A percentile compares a stretch with the other conserved stretches of the same genome.
Conservation (phyloP, 2,113 vertebrate species). For the Sinocyclocheilus anophthalmus region DNA sequence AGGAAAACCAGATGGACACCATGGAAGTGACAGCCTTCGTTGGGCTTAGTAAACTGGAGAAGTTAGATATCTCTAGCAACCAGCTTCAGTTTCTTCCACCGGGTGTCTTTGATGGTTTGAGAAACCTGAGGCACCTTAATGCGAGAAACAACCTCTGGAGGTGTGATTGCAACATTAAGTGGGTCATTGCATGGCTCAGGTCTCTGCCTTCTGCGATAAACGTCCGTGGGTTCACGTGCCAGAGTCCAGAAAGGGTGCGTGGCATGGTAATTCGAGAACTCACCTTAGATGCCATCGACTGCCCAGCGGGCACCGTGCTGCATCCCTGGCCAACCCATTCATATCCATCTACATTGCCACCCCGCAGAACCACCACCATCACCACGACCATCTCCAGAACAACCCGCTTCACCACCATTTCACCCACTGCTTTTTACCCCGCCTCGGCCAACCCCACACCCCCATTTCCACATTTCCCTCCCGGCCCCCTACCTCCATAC, state of each 20-base stretch:
- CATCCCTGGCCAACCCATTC: slow-evolving; percentile 70
- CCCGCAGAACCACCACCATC: slow-evolving; percentile 55
- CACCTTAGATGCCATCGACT: slow-evolving; percentile 90
- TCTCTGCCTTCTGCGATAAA: slow-evolving; percentile 86
- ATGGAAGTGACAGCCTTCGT: slow-evolving; percentile 90
- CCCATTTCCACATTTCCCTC: slow-evolving; percentile 74
- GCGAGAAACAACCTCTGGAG: slow-evolving; percentile 94
- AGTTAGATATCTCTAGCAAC: slow-evolving; percentile 93
- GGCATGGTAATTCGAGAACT: slow-evolving; percentile 97
- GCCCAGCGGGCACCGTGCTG: slow-evolving; percentile 78
- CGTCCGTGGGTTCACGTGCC: slow-evolving; percentile 93
- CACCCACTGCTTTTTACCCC: slow-evolving; percentile 63
- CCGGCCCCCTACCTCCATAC: slow-evolving; percentile 78
- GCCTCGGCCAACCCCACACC: slow-evolving; percentile 68
- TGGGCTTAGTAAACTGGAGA: slow-evolving; percentile 85
- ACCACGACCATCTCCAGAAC: slow-evolving; percentile 56
- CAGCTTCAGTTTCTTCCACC: slow-evolving; percentile 86
- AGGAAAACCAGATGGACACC: slow-evolving; percentile 95
- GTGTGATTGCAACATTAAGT: slow-evolving; percentile 94
- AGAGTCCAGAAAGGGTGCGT: slow-evolving; percentile 89
- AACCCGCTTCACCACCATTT: slow-evolving; percentile 61
- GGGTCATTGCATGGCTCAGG: slow-evolving; percentile 97
- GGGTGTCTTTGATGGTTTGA: slow-evolving; percentile 91
- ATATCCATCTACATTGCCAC: slow-evolving; percentile 66
- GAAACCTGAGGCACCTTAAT: slow-evolving; percentile 87